Percentiles rank a stretch among this genome's conserved stretches.
Conservation (phyloP, 1,140 invertebrate species). For the Elymnias hypermnestra region DNA sequence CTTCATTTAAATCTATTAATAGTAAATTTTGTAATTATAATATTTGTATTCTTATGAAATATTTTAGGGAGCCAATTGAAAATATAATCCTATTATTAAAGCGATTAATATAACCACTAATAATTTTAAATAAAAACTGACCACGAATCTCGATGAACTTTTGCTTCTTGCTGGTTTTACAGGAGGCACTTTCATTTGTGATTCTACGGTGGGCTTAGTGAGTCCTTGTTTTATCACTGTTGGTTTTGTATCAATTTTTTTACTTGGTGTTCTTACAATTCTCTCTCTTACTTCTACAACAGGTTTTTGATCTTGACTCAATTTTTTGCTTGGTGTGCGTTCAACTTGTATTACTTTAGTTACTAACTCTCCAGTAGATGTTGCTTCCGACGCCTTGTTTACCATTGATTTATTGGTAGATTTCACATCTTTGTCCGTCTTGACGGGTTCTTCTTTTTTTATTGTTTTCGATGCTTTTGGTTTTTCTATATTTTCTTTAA, state of each 20-base stretch:
- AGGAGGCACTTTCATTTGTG: constrained; percentile 57
- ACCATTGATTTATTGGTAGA: constrained; percentile 21
- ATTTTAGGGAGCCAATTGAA: constrained; percentile 29
- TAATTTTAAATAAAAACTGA: constrained; percentile 65
- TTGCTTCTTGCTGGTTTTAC: constrained; percentile 72
- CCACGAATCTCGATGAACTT: constrained; percentile 70
- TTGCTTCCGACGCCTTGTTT: constrained; percentile 30
- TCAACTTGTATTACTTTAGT: constrained; percentile 66
- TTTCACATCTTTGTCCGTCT: constrained; percentile 40
- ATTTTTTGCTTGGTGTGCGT: constrained; percentile 62
- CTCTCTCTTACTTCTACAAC: constrained; percentile 60
- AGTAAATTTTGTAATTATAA: constrained; percentile 1
- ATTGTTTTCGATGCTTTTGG: constrained; percentile 34
- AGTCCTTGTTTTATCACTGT: constrained; percentile 36
- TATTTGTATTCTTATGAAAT: constrained; percentile 17
- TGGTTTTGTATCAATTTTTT: constrained; percentile 50
- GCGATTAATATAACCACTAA: constrained; percentile 52
- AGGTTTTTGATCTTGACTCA: constrained; percentile 53
- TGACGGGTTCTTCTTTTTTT: constrained; percentile 40
- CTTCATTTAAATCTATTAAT: constrained; percentile 19
- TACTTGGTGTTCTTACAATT: constrained; percentile 63
- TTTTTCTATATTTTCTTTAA: constrained; percentile 33
- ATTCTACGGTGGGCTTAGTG: constrained; percentile 33
- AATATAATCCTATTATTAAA: constrained; percentile 62
- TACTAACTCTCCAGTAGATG: constrained; percentile 44